Evolutionary conservation across 1,140 invertebrate species (phyloP).

Genomic region (Macrosteles quadrilineatus): DNA sequence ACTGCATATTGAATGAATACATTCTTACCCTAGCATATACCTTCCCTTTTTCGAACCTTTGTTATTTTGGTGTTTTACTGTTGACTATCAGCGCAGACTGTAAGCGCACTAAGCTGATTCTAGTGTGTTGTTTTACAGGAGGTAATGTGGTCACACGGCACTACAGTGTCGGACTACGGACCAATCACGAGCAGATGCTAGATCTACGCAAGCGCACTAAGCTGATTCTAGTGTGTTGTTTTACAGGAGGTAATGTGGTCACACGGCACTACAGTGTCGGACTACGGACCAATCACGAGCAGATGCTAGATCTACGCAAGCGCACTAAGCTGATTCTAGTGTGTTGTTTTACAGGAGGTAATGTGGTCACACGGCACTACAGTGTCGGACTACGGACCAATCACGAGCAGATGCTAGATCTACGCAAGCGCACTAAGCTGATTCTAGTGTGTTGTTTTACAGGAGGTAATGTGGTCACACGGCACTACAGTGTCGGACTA

Average conservation of each 20-base stretch:
- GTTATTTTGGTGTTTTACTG: no score
- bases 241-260: slow-evolving; percentile 2
- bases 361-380: slow-evolving; percentile 9
- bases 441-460: slow-evolving; percentile 7
- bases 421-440: slow-evolving; percentile 22
- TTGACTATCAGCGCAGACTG: no score
- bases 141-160: slow-evolving; percentile 1
- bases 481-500: slow-evolving; percentile 15
- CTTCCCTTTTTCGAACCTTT: no score
- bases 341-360: not conserved
- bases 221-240: slow-evolving; percentile 14
- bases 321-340: slow-evolving; percentile 21
- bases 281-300: slow-evolving; percentile 19
- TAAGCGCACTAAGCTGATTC: slow-evolving; percentile 22
- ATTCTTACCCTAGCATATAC: no score
- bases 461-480: not conserved
- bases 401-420: slow-evolving; percentile 28
- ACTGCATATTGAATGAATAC: no score
- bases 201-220: slow-evolving; percentile 22
- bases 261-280: slow-evolving; percentile 10
- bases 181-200: slow-evolving; percentile 29
- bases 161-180: slow-evolving; percentile 17
- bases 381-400: slow-evolving; percentile 23
- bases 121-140: not conserved
- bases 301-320: slow-evolving; percentile 29